phyloP scores from a whole-genome alignment of 2,113 vertebrate species.

The Anhinga anhinga region DNA sequence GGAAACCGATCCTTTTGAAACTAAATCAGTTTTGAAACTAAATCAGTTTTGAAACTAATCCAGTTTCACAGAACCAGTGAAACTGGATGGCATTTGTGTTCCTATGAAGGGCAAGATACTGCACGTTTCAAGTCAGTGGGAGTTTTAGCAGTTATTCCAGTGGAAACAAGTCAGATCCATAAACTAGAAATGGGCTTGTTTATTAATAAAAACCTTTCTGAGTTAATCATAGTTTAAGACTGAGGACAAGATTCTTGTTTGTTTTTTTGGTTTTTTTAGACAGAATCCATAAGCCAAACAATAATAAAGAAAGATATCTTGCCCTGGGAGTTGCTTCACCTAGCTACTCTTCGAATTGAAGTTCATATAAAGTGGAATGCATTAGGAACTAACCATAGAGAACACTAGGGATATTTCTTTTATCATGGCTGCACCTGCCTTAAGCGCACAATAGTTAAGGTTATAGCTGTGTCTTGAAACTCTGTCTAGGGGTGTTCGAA shows the following conservation, averaged over 20 bases:
- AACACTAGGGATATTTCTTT: background rate
- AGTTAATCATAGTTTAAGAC: background rate
- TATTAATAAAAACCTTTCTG: background rate
- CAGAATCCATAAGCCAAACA: background rate
- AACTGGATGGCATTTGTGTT: background rate
- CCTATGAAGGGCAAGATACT: background rate
- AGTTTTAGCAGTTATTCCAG: background rate
- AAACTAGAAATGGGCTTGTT: background rate
- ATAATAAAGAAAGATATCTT: background rate
- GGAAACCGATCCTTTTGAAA: background rate
- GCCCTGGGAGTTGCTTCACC: background rate
- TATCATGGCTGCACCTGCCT: background rate
- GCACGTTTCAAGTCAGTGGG: accelerated
- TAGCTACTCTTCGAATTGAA: background rate
- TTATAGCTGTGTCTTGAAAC: background rate
- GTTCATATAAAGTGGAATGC: background rate
- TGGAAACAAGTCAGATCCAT: background rate
- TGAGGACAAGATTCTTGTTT: background rate
- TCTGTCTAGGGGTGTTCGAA: background rate
- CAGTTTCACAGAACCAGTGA: background rate
- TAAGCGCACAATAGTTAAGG: background rate
- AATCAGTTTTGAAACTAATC: no score
- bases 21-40: no score
- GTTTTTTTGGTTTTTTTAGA: background rate
- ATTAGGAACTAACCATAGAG: background rate